Conservation (phyloP, 2,113 vertebrate genomes). For the Tetrax tetrax region DNA sequence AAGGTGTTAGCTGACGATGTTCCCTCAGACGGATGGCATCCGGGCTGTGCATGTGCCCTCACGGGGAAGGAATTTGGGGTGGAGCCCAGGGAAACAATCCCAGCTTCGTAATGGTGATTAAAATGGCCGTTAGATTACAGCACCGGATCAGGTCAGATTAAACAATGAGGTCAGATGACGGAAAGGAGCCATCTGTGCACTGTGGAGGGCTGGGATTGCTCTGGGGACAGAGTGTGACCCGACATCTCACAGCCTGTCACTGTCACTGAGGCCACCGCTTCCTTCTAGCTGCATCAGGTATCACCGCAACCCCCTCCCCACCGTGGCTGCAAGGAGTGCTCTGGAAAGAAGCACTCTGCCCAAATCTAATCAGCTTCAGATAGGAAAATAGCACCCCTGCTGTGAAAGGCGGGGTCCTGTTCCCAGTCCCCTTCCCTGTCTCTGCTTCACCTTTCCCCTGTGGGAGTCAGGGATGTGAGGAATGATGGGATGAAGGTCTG, state of each 20-base stretch:
- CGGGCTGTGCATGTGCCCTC: accelerated
- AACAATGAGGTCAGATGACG: slow-evolving; percentile 49
- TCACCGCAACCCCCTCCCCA: background rate
- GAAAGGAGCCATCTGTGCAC: slow-evolving; percentile 56
- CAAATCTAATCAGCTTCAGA: slow-evolving; percentile 58
- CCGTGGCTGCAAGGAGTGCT: background rate
- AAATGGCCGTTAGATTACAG: slow-evolving; percentile 15
- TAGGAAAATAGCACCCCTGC: background rate
- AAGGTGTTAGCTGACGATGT: background rate
- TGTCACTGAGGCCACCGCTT: background rate
- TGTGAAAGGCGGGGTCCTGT: background rate
- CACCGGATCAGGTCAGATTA: slow-evolving; percentile 54
- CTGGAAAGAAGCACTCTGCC: slow-evolving; percentile 27
- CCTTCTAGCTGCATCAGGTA: background rate
- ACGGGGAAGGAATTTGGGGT: slow-evolving; percentile 21
- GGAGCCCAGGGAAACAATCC: slow-evolving; percentile 26
- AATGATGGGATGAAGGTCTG: background rate
- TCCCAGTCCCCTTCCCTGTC: background rate
- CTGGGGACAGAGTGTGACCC: background rate
- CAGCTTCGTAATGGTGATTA: background rate
- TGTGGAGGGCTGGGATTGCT: background rate
- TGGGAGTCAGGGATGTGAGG: background rate
- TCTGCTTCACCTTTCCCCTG: background rate
- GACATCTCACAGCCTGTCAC: background rate
- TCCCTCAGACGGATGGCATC: accelerated